Evolutionary conservation across 2,888 invertebrate species (phyloP).

Genomic region (Himalopsyche tibetana): DNA sequence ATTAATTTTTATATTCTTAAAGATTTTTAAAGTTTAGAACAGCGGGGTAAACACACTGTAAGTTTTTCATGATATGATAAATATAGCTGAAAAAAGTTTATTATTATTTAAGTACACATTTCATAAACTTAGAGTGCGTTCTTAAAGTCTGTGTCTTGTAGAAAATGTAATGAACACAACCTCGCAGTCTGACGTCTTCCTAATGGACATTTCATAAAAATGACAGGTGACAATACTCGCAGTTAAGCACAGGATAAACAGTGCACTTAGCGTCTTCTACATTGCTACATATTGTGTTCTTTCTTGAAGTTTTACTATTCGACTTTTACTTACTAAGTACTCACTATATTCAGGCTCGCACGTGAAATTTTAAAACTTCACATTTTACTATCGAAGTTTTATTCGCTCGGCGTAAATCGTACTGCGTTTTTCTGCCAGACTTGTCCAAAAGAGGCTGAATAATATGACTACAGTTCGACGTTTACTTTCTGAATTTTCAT

Average conservation of each 20-base stretch:
- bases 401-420: constrained; percentile 7
- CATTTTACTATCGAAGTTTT: constrained; percentile 32
- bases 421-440: neutral
- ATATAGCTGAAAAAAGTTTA: neutral
- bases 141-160: neutral
- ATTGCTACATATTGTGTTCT: neutral
- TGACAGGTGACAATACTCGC: constrained; percentile 38
- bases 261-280: neutral
- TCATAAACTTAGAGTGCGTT: neutral
- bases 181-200: neutral
- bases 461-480: constrained; percentile 11
- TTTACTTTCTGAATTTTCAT: constrained; percentile 31
- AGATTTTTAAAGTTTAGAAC: too few relatives aligned
- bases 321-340: neutral
- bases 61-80: neutral
- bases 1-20: too few relatives aligned
- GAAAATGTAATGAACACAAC: constrained; percentile 11
- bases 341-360: neutral
- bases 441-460: constrained; percentile 24
- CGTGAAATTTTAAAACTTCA: constrained; percentile 15
- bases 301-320: neutral
- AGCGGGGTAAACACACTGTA: too few relatives aligned
- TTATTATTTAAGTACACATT: neutral
- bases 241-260: constrained; percentile 35
- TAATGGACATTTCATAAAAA: constrained; percentile 30